phyloP scores from a whole-genome alignment of 2,797 vertebrate species.

The Hoplostethus atlanticus region DNA sequence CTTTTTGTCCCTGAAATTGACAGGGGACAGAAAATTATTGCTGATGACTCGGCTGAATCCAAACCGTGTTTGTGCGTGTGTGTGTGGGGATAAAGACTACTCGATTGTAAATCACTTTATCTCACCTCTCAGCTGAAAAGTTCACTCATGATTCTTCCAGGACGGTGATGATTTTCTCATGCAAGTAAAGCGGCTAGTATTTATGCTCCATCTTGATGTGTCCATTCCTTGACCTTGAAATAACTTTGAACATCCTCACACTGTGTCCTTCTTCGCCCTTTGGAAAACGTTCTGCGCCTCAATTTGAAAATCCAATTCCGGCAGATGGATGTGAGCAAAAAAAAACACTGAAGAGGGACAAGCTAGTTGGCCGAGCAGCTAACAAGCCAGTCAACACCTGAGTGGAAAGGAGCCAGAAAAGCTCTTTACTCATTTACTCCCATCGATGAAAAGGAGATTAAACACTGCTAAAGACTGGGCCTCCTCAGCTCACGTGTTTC shows the following conservation, averaged over 20 bases:
- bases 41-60: slow-evolving; percentile 11
- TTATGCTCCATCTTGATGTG: no score
- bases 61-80: slow-evolving; percentile 2
- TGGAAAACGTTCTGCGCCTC: slow-evolving; percentile 53
- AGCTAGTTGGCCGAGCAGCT: slow-evolving; percentile 50
- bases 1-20: slow-evolving; percentile 8
- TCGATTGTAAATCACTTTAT: background rate
- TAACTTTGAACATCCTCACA: slow-evolving; percentile 33
- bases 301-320: slow-evolving; percentile 65
- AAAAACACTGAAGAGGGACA: slow-evolving; percentile 69
- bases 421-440: slow-evolving; percentile 82
- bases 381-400: slow-evolving; percentile 77
- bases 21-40: slow-evolving; percentile 8
- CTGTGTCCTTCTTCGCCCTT: slow-evolving; percentile 57
- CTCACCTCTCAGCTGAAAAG: no score
- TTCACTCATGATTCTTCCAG: background rate
- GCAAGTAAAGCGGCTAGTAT: background rate
- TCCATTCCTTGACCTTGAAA: background rate
- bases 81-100: no score
- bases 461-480: slow-evolving; percentile 68
- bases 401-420: slow-evolving; percentile 82
- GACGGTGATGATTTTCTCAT: background rate
- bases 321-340: slow-evolving; percentile 57
- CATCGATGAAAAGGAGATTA: slow-evolving; percentile 83
- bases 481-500: slow-evolving; percentile 37